Evolutionary conservation across 2,797 vertebrate species (phyloP), one percentile per base, ranked within the genome.

Genomic region (Chaunax sp.): DNA sequence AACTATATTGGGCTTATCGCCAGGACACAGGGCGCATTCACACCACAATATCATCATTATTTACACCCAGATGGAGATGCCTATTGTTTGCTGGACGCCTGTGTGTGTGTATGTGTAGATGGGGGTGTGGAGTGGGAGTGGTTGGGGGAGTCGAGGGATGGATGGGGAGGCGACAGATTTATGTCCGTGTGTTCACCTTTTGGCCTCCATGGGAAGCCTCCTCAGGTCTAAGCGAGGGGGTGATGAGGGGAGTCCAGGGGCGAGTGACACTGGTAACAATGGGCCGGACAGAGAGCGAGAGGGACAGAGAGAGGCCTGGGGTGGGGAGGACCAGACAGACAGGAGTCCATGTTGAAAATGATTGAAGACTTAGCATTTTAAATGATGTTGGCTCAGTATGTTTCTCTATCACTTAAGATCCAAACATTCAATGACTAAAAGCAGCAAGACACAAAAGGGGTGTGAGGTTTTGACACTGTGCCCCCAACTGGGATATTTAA

Each of bases 1-100:
- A 86, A 89, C 89, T 90, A 85, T 90, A 87, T 90, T 78, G 81
- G 83, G 69, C 90, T 93, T 93, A 94, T 94, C 92, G 45, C 86
- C 82, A 62, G 78, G 90, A 90, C 90, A 87, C 92, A 93, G 91
- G 70, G 79, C 72, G 80, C 68, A 80, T 90, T 90, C 86, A 85
- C 76, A 70, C 64, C 80, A 90, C 90, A 90, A 83, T 88, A 84
- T 91, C 72, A 74, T 88, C 88, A 90, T 92, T 93, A 93, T 91
- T 93, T 92, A 91, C 81, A 85, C 86, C 81, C 86, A 89, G 89
- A 90, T 85, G 88, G 90, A 91, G 88, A 76, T 72, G 37, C 64
- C 87, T 78, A 89, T 91, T 92, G 92, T 92, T 89, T 62, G 75
- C 56, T 26, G 40, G 57, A 40, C 59, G 13, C 35, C 26, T 64